Base-by-base conservation (phyloP, 2,113 vertebrate species). In the Nansenia antarctica region DNA sequence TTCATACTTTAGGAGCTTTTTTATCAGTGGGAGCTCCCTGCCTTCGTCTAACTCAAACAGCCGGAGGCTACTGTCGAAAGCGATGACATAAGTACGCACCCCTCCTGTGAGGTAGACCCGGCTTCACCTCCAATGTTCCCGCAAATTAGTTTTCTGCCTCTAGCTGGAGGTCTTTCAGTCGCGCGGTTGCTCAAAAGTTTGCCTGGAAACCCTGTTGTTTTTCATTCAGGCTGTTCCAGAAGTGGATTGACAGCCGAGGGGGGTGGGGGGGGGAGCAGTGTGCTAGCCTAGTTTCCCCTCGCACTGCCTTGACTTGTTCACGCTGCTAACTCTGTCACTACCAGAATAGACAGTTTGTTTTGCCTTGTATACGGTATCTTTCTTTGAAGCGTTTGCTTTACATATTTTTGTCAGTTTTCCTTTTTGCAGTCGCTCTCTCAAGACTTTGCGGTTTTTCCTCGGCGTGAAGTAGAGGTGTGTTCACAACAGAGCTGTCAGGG, bases 91-190 rank as follows among this genome's bases (percentile, higher is more conserved):
- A 35, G 47, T 14, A 49, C n/a, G 35, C 64, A 54, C 64, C 29
- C 20, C 68, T 79, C 52, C 62, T 71, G 12, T 22, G n/a, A 35
- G 45, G 77, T 62, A 69, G 65, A 68, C n/a, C 53, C 34, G 7
- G 9, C 20, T 24, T 26, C 53, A 61, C 37, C 65, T 81, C n/a
- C 49, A 58, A 62, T 80, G 67, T 79, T 82, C 39, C 70, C 83
- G 71, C 71, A 78, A 83, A 87, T 81, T 7, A 80, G 42, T n/a
- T 76, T 71, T 79, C 69, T 75, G 27, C 75, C 73, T 75, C 69
- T 75, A 70, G 74, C 79, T 82, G 65, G 26, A 55, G 64, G 79
- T 77, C 69, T 67, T 69, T 69, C 61, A 62, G 68, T 69, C 70
- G 70, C 49, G 72, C 63, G n/a, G n/a, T n/a, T 65, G 45, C 64